Evolutionary conservation across 2,113 vertebrate species (phyloP).

Genomic region (Hippocampus comes): DNA sequence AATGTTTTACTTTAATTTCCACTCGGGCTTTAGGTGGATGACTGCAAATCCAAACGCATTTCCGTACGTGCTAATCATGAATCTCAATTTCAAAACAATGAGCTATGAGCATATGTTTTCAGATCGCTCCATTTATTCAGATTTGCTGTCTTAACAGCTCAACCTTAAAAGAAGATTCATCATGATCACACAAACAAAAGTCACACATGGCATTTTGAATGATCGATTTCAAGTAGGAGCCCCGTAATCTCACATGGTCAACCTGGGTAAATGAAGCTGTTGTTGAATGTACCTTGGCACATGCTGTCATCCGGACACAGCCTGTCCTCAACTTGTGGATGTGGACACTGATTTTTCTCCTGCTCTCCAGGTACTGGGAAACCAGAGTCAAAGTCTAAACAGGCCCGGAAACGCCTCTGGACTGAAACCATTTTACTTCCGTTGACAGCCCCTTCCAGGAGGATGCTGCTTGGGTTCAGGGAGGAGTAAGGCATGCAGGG

Average conservation of each 20-base stretch:
- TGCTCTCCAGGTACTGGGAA: slow-evolving; percentile 47
- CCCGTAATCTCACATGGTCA: neutral
- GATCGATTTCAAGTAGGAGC: neutral
- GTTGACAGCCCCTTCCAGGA: neutral
- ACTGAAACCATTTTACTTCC: slow-evolving; percentile 55
- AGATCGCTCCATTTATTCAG: neutral
- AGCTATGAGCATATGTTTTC: neutral
- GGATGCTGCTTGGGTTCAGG: neutral
- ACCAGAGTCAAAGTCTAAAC: slow-evolving; percentile 79
- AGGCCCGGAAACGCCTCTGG: slow-evolving; percentile 79
- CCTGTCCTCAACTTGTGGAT: slow-evolving; percentile 69
- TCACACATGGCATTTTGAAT: neutral
- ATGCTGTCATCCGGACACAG: slow-evolving; percentile 68
- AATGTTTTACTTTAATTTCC: slow-evolving; percentile 1
- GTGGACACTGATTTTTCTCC: slow-evolving; percentile 55
- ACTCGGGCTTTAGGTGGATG: neutral
- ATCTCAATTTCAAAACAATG: neutral
- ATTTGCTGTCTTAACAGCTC: neutral
- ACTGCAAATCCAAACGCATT: neutral
- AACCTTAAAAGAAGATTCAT: neutral
- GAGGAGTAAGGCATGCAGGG: slow-evolving; percentile 66
- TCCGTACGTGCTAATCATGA: neutral
- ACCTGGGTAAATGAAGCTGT: neutral
- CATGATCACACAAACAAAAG: neutral
- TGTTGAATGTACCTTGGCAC: slow-evolving; percentile 72